Evolutionary conservation across 2,797 vertebrate genomes (phyloP).

Genomic region (Pangasius macronema): DNA sequence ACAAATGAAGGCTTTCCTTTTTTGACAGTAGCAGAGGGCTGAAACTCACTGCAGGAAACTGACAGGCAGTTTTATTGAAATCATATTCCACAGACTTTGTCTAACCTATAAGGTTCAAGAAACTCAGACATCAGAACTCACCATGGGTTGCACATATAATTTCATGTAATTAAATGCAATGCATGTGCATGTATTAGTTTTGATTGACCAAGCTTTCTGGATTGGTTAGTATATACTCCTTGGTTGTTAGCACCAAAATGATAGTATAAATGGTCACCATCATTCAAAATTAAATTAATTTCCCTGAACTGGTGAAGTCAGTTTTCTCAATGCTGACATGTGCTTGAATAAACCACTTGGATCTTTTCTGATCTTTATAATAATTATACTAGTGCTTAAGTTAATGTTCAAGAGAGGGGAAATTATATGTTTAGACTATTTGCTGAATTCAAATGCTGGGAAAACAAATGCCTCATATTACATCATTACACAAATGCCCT

Average conservation of each 20-base stretch:
- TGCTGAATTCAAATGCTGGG: not conserved
- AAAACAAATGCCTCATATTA: not conserved
- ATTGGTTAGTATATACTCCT: not conserved
- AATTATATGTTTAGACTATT: not conserved
- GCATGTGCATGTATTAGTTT: not conserved
- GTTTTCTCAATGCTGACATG: not conserved
- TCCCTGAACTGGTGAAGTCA: not conserved
- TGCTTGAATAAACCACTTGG: not conserved
- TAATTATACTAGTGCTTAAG: not conserved
- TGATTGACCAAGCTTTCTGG: not conserved
- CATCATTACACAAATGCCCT: not conserved
- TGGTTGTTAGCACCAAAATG: slow-evolving; percentile 2
- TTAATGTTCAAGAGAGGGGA: not conserved
- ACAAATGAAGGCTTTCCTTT: slow-evolving; percentile 6
- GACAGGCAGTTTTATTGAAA: slow-evolving; percentile 3
- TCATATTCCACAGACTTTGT: not conserved
- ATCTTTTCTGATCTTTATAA: not conserved
- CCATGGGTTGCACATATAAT: slow-evolving; percentile 1
- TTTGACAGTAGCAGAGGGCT: not conserved
- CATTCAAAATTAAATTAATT: not conserved
- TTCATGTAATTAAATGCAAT: slow-evolving; percentile 19
- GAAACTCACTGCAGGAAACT: slow-evolving; percentile 6
- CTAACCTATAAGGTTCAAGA: not conserved
- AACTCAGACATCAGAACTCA: not conserved
- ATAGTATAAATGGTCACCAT: not conserved